phyloP scores from a whole-genome alignment of 2,888 invertebrate genomes.

The Plebejus anna region DNA sequence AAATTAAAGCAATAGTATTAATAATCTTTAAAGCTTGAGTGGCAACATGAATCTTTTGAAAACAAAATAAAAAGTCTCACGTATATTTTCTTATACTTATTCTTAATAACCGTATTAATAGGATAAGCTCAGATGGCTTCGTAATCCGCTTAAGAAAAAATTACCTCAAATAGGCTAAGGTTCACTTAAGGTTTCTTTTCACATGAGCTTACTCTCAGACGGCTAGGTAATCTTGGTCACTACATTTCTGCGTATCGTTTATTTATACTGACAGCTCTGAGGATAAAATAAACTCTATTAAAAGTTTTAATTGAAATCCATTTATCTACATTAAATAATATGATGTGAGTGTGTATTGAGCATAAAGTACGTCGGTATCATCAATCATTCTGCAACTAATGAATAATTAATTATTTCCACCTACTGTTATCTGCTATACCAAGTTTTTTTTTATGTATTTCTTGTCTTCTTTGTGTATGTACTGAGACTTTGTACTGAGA shows the following conservation, averaged over 20 bases:
- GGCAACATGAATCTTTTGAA: not conserved
- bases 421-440: not conserved
- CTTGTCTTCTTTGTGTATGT: not conserved
- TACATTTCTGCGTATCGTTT: conserved; percentile 27
- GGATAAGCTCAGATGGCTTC: conserved; percentile 58
- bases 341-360: conserved; percentile 12
- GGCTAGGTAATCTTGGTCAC: not conserved
- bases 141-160: conserved; percentile 40
- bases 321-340: conserved; percentile 18
- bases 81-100: conserved; percentile 14
- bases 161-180: conserved; percentile 33
- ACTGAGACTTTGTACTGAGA: not conserved
- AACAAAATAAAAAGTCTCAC: not conserved
- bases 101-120: conserved; percentile 41
- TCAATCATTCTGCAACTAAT: not conserved
- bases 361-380: conserved; percentile 2
- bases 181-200: conserved; percentile 28
- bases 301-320: conserved; percentile 15
- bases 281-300: conserved; percentile 10
- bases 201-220: conserved; percentile 14
- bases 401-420: not conserved
- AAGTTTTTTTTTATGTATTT: not conserved
- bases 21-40: not conserved
- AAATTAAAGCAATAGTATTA: not conserved
- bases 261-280: not conserved